Percentiles rank a stretch among this genome's conserved stretches.
Conservation (phyloP, 1,140 invertebrate species). For the Trinorchestia longiramus region DNA sequence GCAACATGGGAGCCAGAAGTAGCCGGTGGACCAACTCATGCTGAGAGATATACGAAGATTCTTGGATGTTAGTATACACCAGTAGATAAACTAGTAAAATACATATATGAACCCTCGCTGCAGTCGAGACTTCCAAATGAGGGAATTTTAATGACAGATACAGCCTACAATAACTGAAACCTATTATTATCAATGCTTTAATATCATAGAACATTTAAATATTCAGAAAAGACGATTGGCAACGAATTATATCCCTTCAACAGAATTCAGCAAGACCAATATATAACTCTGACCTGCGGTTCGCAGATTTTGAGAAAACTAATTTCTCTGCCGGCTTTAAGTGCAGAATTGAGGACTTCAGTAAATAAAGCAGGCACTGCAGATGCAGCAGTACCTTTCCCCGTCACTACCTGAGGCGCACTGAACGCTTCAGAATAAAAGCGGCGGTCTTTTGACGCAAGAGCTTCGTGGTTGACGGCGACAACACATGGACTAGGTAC, state of each 20-base stretch:
- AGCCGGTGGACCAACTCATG: background rate
- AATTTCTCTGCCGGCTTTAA: constrained; percentile 14
- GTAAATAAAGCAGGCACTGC: constrained; percentile 8
- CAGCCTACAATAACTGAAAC: background rate
- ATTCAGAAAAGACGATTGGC: background rate
- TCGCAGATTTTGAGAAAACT: background rate
- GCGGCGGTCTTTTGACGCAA: background rate
- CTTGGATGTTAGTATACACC: background rate
- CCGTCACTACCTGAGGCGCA: background rate
- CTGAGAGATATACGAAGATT: background rate
- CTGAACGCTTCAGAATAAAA: constrained; percentile 38
- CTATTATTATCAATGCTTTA: background rate
- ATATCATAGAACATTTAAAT: background rate
- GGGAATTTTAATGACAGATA: background rate
- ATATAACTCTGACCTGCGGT: background rate
- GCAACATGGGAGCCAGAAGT: background rate
- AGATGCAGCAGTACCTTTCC: background rate
- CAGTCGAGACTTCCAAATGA: background rate
- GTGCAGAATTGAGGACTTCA: background rate
- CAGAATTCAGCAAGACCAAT: background rate
- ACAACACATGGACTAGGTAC: background rate
- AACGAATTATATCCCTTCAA: background rate
- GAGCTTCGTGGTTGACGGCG: background rate
- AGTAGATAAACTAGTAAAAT: background rate
- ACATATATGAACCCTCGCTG: background rate